Evolutionary conservation across 2,113 vertebrate genomes (phyloP).

Genomic region (Bufo bufo): DNA sequence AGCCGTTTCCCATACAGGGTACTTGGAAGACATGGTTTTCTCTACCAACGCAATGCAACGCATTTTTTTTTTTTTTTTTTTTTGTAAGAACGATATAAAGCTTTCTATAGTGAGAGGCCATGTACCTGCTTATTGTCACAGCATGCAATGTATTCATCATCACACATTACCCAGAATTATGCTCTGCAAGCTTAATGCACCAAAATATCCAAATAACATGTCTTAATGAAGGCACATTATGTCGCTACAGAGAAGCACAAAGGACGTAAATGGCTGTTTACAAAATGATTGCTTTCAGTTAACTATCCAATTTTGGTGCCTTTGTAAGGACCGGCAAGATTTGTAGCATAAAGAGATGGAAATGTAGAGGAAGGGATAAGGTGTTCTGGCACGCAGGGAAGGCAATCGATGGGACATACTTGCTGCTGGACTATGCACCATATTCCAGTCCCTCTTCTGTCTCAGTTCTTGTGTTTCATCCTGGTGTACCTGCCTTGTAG

Average conservation of each 20-base stretch:
- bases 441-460: not conserved
- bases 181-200: constrained; percentile 7
- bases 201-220: constrained; percentile 27
- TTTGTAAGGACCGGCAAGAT: not conserved
- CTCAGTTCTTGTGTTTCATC: no score
- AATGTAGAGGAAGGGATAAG: no score
- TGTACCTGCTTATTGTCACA: constrained; percentile 30
- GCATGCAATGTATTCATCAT: constrained; percentile 15
- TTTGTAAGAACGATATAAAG: not conserved
- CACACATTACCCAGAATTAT: constrained; percentile 4
- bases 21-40: not conserved
- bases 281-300: not conserved
- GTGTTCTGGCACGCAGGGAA: not conserved
- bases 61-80: not conserved
- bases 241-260: not conserved
- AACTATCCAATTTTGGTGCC: not conserved
- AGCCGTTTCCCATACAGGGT: not conserved
- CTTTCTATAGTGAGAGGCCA: constrained; percentile 16
- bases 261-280: not conserved
- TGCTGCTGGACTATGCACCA: not conserved
- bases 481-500: no score
- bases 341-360: not conserved
- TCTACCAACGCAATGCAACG: not conserved
- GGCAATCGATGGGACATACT: not conserved
- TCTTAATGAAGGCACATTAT: constrained; percentile 14